Evolutionary conservation across 35 echinoderm and acorn worm species (phyloP).

Genomic region (Ophiothrix spiculata): DNA sequence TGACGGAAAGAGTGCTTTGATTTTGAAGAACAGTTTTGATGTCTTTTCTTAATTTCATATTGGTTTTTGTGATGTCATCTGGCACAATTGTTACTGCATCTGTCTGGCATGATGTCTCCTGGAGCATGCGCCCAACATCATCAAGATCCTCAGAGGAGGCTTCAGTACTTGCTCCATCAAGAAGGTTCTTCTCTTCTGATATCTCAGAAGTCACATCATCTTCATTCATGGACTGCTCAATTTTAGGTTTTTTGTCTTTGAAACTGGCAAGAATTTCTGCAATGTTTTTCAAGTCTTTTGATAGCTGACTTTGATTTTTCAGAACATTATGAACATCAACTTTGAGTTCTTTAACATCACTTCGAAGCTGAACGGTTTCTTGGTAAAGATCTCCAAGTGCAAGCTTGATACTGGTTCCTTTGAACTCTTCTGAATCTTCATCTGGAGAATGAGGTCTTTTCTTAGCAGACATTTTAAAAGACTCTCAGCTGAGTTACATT

Average conservation of each 20-base stretch:
- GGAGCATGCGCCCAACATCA: background rate
- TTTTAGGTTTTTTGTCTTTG: background rate
- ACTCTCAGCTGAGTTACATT: background rate
- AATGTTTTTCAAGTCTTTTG: background rate
- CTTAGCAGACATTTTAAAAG: background rate
- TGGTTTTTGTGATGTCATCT: background rate
- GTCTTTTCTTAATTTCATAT: background rate
- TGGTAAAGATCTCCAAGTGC: background rate
- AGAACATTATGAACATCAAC: background rate
- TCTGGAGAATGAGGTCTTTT: background rate
- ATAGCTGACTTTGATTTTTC: background rate
- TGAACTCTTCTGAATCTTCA: background rate
- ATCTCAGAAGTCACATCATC: too few species aligned
- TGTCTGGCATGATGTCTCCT: background rate
- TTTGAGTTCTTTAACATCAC: constrained; percentile 6
- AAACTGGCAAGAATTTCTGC: background rate
- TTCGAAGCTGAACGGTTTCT: background rate
- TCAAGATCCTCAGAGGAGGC: background rate
- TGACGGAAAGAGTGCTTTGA: background rate
- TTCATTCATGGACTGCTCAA: background rate
- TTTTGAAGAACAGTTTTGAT: background rate
- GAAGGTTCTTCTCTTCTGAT: too few species aligned
- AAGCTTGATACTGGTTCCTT: background rate
- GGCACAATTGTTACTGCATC: background rate
- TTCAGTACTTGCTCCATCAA: too few species aligned